A percentile compares a stretch with the other conserved stretches of the same genome.
phyloP scores from a whole-genome alignment of 2,113 vertebrate genomes.

The Strix aluco region DNA sequence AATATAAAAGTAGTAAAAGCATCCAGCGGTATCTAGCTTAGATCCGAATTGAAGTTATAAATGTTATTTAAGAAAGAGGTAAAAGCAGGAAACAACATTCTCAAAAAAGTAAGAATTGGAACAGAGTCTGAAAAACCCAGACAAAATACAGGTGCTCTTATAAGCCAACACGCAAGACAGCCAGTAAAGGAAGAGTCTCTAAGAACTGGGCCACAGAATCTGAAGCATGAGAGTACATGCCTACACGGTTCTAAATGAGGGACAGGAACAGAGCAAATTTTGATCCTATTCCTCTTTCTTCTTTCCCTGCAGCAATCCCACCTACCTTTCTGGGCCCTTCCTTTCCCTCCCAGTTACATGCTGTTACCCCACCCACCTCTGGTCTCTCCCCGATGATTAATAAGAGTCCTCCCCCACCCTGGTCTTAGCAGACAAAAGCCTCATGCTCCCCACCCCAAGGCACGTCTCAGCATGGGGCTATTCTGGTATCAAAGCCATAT shows the following conservation, averaged over 20 bases:
- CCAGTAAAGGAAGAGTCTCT: constrained; percentile 35
- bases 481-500: constrained; percentile 57
- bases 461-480: constrained; percentile 68
- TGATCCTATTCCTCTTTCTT: constrained; percentile 22
- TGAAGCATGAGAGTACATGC: constrained; percentile 54
- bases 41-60: neutral
- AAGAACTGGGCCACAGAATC: constrained; percentile 25
- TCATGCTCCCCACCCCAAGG: constrained; percentile 60
- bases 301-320: constrained; percentile 54
- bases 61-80: neutral
- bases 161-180: constrained; percentile 43
- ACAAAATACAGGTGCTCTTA: constrained; percentile 62
- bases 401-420: constrained; percentile 35
- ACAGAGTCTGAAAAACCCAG: constrained; percentile 41
- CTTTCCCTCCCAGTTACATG: constrained; percentile 54
- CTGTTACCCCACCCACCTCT: constrained; percentile 58
- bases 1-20: neutral
- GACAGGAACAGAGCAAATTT: constrained; percentile 55
- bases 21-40: neutral
- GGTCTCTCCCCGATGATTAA: constrained; percentile 66
- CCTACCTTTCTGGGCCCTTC: constrained; percentile 55
- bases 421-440: constrained; percentile 56
- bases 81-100: neutral
- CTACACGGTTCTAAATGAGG: neutral
- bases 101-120: neutral